phyloP scores from a whole-genome alignment of 2,888 invertebrate genomes.

The Lissocephala sabroskyi region DNA sequence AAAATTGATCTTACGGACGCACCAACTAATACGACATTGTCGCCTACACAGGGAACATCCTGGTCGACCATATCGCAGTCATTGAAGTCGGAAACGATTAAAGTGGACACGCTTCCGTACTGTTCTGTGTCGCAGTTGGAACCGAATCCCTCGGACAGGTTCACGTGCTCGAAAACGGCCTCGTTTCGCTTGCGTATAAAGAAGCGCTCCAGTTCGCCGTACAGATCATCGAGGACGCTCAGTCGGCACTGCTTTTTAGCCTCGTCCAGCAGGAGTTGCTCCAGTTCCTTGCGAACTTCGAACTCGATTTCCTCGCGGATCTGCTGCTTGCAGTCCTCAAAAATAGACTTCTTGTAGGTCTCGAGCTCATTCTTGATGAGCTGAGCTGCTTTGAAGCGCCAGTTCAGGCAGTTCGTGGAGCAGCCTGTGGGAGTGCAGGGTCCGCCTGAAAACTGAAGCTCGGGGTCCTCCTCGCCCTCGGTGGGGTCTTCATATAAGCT shows the following conservation, averaged over 20 bases:
- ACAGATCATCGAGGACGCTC: constrained; percentile 34
- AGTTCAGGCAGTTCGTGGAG: constrained; percentile 34
- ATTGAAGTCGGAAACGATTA: not conserved
- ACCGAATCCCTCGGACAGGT: constrained; percentile 18
- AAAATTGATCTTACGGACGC: not conserved
- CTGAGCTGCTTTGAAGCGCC: constrained; percentile 39
- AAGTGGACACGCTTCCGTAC: constrained; percentile 5
- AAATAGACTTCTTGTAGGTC: constrained; percentile 33
- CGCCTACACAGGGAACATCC: not conserved
- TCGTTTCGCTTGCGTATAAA: constrained; percentile 42
- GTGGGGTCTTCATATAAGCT: not conserved
- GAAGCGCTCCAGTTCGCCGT: constrained; percentile 38
- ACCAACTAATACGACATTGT: constrained; percentile 5
- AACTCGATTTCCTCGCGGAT: constrained; percentile 46
- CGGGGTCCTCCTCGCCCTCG: constrained; percentile 12
- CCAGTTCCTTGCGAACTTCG: constrained; percentile 37
- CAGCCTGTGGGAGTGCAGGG: constrained; percentile 27
- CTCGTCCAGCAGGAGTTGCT: constrained; percentile 18
- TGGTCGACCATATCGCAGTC: too few relatives aligned
- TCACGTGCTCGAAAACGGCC: constrained; percentile 6
- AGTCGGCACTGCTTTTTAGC: constrained; percentile 29
- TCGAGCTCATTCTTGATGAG: constrained; percentile 36
- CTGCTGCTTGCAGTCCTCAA: constrained; percentile 30
- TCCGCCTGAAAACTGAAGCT: constrained; percentile 30
- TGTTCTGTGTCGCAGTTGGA: constrained; percentile 16